These are phyloP conservation scores for Argopecten irradians DNA, from an alignment of 1,140 invertebrate genomes.

Conservation along the genomic window DNA sequence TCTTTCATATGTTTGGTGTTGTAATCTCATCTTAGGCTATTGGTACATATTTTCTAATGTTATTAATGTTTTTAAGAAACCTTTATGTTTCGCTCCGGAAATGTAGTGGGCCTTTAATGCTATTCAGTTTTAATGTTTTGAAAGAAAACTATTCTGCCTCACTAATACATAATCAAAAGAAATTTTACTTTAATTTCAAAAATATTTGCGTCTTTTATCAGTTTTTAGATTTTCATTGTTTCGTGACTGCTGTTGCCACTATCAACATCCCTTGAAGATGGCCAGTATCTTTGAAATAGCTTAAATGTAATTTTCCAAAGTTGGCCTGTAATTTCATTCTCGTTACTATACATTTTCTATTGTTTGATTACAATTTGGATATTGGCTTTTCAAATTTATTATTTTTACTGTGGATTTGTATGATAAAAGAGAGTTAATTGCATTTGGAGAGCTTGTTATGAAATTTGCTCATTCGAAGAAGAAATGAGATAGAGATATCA, in stretches of 20 bases:
- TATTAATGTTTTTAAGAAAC: too few species aligned
- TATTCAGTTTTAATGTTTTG: background rate
- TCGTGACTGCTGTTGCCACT: background rate
- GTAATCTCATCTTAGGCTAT: too few species aligned
- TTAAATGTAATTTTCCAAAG: conserved; percentile 8
- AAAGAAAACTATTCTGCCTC: background rate
- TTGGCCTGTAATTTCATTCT: conserved; percentile 1
- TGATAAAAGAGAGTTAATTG: background rate
- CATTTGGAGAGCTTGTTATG: background rate
- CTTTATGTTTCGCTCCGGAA: too few species aligned
- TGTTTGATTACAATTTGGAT: background rate
- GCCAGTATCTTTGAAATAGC: background rate
- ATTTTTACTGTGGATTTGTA: background rate
- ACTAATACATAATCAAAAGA: background rate
- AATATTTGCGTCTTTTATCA: background rate
- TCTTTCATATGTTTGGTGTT: too few species aligned
- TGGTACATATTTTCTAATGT: too few species aligned
- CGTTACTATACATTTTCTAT: background rate
- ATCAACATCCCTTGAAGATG: conserved; percentile 1
- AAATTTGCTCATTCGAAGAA: background rate
- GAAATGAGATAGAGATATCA: background rate
- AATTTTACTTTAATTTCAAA: too few species aligned
- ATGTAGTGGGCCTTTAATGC: too few species aligned
- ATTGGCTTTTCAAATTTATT: background rate
- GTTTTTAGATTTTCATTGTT: background rate